Percentiles rank a stretch among this genome's conserved stretches.
Conservation (phyloP, 2,888 invertebrate species). For the Calameuta pallipes region DNA sequence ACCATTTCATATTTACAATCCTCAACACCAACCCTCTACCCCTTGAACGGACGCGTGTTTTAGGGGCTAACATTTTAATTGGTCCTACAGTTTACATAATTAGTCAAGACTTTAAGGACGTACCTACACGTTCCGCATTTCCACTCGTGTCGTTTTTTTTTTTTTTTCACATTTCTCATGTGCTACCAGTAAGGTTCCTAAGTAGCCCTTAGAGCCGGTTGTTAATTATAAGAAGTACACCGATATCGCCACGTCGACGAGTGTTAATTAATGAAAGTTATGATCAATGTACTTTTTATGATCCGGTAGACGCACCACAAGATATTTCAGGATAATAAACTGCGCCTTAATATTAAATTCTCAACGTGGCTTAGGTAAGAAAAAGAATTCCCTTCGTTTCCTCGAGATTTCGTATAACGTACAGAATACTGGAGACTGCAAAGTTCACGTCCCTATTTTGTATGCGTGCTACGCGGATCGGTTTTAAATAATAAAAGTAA, state of each 20-base stretch:
- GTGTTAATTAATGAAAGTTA: conserved; percentile 20
- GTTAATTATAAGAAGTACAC: conserved; percentile 22
- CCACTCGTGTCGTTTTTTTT: background rate
- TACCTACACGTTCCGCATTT: background rate
- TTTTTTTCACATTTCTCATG: background rate
- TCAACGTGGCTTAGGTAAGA: background rate
- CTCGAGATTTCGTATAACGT: background rate
- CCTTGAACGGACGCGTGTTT: conserved; percentile 35
- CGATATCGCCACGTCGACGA: conserved; percentile 19
- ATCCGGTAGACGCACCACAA: background rate
- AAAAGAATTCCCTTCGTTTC: background rate
- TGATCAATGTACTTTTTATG: conserved; percentile 4
- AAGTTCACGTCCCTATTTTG: background rate
- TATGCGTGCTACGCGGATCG: background rate
- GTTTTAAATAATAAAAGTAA: background rate
- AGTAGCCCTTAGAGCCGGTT: background rate
- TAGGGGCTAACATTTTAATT: conserved; percentile 42
- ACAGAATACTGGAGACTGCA: conserved; percentile 4
- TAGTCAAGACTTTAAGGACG: conserved; percentile 33
- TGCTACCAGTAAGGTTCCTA: background rate
- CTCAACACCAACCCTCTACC: background rate
- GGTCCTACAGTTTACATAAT: conserved; percentile 45
- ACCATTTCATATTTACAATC: conserved; percentile 1
- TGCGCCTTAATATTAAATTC: background rate
- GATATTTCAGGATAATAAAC: background rate